phyloP scores from a whole-genome alignment of 2,113 vertebrate genomes.

The Grammomys surdaster region DNA sequence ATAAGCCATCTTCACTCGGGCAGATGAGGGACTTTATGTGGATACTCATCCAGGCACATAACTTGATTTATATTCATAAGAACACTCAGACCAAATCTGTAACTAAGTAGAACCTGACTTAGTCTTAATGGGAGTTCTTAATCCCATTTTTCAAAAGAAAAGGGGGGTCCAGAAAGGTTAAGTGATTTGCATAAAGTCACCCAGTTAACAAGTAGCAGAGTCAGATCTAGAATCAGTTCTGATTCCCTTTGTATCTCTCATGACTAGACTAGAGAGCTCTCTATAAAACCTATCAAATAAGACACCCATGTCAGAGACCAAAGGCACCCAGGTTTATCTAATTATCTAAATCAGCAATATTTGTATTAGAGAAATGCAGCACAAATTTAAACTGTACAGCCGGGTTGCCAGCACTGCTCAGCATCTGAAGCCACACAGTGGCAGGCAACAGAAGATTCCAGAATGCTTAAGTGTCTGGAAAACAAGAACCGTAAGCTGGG shows the following conservation, averaged over 20 bases:
- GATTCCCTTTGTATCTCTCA: background rate
- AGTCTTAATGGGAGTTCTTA: background rate
- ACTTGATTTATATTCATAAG: slow-evolving; percentile 31
- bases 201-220: background rate
- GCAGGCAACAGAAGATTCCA: slow-evolving; percentile 35
- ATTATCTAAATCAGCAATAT: background rate
- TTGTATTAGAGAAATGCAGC: background rate
- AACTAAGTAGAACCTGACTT: background rate
- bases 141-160: slow-evolving; percentile 13
- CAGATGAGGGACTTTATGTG: slow-evolving; percentile 7
- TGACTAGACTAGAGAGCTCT: background rate
- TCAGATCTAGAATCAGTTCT: background rate
- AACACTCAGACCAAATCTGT: background rate
- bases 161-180: background rate
- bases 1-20: slow-evolving; percentile 15
- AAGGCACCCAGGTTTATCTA: background rate
- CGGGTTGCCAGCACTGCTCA: background rate
- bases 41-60: background rate
- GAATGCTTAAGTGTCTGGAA: slow-evolving; percentile 56
- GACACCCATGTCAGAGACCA: background rate
- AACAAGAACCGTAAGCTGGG: slow-evolving; percentile 61
- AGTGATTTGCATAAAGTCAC: background rate
- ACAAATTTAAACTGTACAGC: background rate
- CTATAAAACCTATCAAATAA: background rate
- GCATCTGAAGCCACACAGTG: slow-evolving; percentile 37